phyloP scores from a whole-genome alignment of 2,888 invertebrate species.

The Trachelus tabidus region DNA sequence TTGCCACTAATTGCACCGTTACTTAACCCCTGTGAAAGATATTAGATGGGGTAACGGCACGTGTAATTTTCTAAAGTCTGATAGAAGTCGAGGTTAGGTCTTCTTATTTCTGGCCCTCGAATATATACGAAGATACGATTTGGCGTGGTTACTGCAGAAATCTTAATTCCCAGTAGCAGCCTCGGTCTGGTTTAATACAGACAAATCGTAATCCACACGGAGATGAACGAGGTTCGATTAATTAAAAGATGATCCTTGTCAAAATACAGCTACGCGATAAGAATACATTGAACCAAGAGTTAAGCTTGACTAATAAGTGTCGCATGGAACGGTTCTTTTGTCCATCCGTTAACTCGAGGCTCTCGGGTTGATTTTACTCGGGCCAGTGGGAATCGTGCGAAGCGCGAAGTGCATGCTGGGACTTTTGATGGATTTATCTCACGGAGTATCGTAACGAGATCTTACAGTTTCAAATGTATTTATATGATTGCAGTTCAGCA shows the following conservation, averaged over 20 bases:
- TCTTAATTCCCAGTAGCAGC: neutral
- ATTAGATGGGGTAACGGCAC: neutral
- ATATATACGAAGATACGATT: neutral
- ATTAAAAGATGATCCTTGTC: slow-evolving; percentile 62
- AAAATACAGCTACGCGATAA: slow-evolving; percentile 51
- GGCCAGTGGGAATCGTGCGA: neutral
- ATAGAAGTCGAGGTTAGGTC: neutral
- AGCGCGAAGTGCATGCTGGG: neutral
- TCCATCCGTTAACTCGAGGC: neutral
- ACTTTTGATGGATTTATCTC: neutral
- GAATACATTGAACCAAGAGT: slow-evolving; percentile 27
- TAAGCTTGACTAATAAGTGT: slow-evolving; percentile 62
- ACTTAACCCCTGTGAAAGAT: neutral
- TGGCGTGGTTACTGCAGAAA: slow-evolving; percentile 1
- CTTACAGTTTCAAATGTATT: neutral
- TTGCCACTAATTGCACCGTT: neutral
- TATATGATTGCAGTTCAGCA: neutral
- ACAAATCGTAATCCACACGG: slow-evolving; percentile 61
- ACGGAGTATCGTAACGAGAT: neutral
- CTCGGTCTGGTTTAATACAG: slow-evolving; percentile 51
- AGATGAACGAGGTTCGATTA: slow-evolving; percentile 59
- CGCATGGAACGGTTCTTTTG: slow-evolving; percentile 27
- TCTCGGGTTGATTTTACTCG: neutral
- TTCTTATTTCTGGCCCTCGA: neutral
- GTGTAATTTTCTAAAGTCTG: neutral